Conservation (phyloP, 2,797 vertebrate species). For the Lepus townsendii region DNA sequence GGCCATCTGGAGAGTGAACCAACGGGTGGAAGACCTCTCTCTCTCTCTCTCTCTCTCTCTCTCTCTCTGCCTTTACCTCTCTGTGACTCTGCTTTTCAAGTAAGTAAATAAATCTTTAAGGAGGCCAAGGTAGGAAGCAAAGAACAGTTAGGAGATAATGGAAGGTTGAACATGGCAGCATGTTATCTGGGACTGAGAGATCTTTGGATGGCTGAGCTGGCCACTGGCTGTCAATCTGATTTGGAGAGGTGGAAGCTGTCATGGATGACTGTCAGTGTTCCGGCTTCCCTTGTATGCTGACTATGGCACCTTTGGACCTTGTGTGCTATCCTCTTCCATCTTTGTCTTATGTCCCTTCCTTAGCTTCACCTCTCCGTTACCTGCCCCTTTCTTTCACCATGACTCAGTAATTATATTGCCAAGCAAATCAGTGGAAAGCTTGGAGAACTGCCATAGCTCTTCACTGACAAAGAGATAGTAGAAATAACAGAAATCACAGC, state of each 20-base stretch:
- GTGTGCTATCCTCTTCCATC: background rate
- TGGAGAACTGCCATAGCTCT: background rate
- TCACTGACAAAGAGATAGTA: background rate
- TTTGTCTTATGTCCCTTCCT: background rate
- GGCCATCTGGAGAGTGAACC: no score
- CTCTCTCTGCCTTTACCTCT: no score
- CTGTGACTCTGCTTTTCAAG: no score
- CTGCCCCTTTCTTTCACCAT: background rate
- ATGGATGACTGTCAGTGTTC: background rate
- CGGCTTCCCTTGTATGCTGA: background rate
- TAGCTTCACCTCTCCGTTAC: background rate
- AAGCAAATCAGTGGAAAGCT: background rate
- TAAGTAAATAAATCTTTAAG: background rate
- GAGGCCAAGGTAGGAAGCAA: background rate
- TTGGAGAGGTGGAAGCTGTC: background rate
- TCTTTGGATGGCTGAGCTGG: background rate
- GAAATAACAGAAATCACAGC: background rate
- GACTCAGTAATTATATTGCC: background rate
- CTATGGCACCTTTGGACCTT: background rate
- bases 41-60: no score
- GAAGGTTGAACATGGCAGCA: background rate
- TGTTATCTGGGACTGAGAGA: background rate
- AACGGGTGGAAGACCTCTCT: no score
- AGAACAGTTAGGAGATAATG: background rate
- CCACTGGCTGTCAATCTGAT: background rate